phyloP scores from a whole-genome alignment of 1,140 invertebrate species.

The Aricia agestis region DNA sequence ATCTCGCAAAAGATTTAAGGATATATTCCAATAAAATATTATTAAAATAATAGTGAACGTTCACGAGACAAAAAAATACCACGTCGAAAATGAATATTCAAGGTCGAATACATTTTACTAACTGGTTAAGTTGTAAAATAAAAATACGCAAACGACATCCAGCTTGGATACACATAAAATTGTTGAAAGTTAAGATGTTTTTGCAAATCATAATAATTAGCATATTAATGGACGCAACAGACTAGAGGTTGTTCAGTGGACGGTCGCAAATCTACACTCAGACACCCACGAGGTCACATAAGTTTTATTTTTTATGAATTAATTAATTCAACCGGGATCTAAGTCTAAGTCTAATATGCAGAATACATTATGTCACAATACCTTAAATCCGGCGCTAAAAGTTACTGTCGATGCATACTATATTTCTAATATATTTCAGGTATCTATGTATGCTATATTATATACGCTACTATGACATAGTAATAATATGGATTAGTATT shows the following conservation, averaged over 20 bases:
- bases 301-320: too few relatives aligned
- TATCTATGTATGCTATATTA: too few relatives aligned
- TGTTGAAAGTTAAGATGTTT: constrained; percentile 16
- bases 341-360: too few relatives aligned
- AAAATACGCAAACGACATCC: neutral
- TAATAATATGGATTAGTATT: too few relatives aligned
- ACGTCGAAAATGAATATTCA: constrained; percentile 3
- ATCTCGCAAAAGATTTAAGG: neutral
- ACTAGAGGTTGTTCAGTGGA: constrained; percentile 39
- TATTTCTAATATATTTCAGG: too few relatives aligned
- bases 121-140: constrained; percentile 15
- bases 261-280: neutral
- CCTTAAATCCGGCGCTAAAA: too few relatives aligned
- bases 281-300: neutral
- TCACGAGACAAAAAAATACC: constrained; percentile 3
- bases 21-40: neutral
- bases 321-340: too few relatives aligned
- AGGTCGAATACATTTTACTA: constrained; percentile 16
- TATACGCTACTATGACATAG: too few relatives aligned
- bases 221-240: constrained; percentile 38
- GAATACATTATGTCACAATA: too few relatives aligned
- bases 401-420: too few relatives aligned
- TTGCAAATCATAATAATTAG: constrained; percentile 31
- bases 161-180: constrained; percentile 14
- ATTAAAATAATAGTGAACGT: constrained; percentile 5